Conservation (phyloP, 2,113 vertebrate genomes). For the Mesoclemmys tuberculata region DNA sequence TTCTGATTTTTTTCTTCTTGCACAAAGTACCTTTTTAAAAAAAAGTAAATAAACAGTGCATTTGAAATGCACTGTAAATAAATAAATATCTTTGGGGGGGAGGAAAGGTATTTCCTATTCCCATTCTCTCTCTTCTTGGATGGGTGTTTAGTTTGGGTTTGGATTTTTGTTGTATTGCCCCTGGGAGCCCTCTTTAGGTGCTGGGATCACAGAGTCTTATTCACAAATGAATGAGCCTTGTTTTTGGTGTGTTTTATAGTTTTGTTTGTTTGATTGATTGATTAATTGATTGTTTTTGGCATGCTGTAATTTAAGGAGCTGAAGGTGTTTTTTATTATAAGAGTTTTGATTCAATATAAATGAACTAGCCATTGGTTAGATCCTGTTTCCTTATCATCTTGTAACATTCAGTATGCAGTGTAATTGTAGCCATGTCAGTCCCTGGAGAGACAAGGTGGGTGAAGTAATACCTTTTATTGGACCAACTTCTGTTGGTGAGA, state of each 20-base stretch:
- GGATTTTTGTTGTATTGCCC: background rate
- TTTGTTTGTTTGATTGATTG: too few species aligned
- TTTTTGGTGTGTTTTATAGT: too few species aligned
- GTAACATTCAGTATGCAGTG: background rate
- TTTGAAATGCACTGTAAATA: background rate
- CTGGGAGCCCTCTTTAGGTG: background rate
- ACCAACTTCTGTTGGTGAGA: too few species aligned
- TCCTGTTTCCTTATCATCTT: background rate
- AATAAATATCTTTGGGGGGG: background rate
- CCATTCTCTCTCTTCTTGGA: background rate
- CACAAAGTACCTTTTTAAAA: background rate
- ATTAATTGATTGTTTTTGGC: too few species aligned
- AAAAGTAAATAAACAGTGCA: conserved; percentile 18
- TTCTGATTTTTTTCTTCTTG: background rate
- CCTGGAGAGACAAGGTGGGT: too few species aligned
- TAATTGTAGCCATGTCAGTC: too few species aligned
- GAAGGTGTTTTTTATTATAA: conserved; percentile 60
- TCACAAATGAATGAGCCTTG: too few species aligned
- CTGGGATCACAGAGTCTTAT: background rate
- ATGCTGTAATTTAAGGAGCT: too few species aligned
- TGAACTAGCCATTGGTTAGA: background rate
- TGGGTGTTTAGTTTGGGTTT: background rate
- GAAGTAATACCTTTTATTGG: too few species aligned
- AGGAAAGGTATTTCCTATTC: too few species aligned
- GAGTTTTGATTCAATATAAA: conserved; percentile 31